Base-by-base conservation (phyloP, 2,797 vertebrate genomes). In the Acanthopagrus latus region DNA sequence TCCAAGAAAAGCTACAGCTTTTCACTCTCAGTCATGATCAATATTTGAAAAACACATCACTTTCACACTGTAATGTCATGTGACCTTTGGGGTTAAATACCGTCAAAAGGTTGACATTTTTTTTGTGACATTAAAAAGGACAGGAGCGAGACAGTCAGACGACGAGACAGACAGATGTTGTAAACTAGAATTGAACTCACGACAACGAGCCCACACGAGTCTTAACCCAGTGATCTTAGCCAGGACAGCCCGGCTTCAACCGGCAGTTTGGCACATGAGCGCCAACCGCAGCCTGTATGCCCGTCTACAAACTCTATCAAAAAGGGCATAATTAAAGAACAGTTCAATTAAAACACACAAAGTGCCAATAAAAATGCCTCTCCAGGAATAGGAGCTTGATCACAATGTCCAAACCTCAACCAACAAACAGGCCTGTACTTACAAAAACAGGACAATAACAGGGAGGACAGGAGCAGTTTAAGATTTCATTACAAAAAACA, bases 301-400 rank as follows among this genome's bases (percentile, higher is more conserved):
- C 29, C 46, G 57, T 84, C 74, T 72, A 83, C 82, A 72, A 81
- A 67, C 52, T 67, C 77, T 68, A 88, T 87, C 80, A 67, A 62
- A 83, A 74, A 75, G 48, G 66, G 58, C 67, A 74, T 90, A 85
- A 92, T 90, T 92, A 90, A 90, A 91, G 83, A 85, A 89, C 66
- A 87, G 78, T 80, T 87, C 72, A 63, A 90, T 86, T 33, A 65
- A 84, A 83, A 90, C 47, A 54, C 3, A 54, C 13, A 79, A 75
- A 76, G 78, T 74, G 67, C 77, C 63, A 85, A 71, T 83, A 85
- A 84, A 94, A 83, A 86, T 75, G 59, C 54, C 78, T 58, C 8
- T 69, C 69, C 71, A 77, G 72, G 86, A 93, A 93, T 92, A 92
- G 89, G 83, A 65, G 44, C 56, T 72, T 64, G 83, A 89, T 81